A percentile compares a stretch with the other conserved stretches of the same genome.
Conservation (phyloP, 2,113 vertebrate species). For the Sebastes schlegelii region DNA sequence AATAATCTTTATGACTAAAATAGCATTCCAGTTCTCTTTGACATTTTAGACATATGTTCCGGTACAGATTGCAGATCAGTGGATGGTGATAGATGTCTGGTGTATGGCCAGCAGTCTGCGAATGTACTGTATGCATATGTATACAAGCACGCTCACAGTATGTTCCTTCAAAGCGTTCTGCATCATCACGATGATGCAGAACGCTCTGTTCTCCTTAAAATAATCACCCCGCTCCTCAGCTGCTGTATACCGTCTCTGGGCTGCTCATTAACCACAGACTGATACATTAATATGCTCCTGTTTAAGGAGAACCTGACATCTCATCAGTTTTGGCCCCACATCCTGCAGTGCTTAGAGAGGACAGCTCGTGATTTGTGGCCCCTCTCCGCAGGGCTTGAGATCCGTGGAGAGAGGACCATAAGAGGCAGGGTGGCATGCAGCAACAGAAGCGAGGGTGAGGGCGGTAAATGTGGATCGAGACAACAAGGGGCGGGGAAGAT, state of each 20-base stretch:
- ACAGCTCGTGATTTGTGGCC: constrained; percentile 72
- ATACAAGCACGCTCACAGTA: neutral
- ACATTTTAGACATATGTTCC: neutral
- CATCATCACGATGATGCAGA: neutral
- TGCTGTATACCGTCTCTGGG: neutral
- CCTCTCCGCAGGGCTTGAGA: constrained; percentile 17
- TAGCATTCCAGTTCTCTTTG: neutral
- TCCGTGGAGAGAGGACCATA: constrained; percentile 76
- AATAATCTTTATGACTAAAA: neutral
- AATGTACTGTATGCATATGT: neutral
- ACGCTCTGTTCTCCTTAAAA: constrained; percentile 19
- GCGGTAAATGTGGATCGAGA: constrained; percentile 18
- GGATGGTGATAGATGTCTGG: neutral
- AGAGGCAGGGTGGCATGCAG: constrained; percentile 77
- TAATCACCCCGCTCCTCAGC: neutral
- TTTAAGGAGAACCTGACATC: constrained; percentile 68
- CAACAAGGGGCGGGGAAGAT: constrained; percentile 33
- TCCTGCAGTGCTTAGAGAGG: constrained; percentile 37
- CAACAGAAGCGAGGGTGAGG: constrained; percentile 5
- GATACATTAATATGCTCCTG: constrained; percentile 60
- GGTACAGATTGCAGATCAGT: neutral
- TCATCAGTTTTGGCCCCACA: constrained; percentile 58
- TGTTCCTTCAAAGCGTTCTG: constrained; percentile 3
- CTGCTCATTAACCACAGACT: constrained; percentile 34
- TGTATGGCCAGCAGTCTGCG: neutral